Evolutionary conservation across 2,888 invertebrate species (phyloP), one percentile per base, ranked within the genome.

Genomic region (Argyresthia albistria): DNA sequence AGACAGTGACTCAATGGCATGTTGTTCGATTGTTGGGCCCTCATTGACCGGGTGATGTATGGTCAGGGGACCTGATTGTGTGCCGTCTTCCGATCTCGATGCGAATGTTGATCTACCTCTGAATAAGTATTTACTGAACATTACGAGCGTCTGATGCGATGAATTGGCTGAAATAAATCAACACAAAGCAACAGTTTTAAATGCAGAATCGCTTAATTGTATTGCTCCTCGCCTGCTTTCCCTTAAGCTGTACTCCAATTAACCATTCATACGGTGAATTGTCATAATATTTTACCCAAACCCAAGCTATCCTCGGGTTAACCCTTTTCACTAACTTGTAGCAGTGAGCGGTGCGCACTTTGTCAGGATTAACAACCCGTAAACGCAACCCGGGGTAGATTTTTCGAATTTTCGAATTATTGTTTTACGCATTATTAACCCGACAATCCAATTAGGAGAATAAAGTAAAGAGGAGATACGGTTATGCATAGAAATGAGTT

Each of bases 361-460:
- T 87, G 72, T 87, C 83, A 87, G 76, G 70, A 78, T 86, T 84
- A 84, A 87, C 80, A 80, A 67, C 72, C 76, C 87, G 81, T 82
- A 71, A 84, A 83, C 68, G 69, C 65, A 62, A 62, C 60, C 60
- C 57, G 62, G 67, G 61, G 62, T 69, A 67, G 74, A 70, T 84
- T 81, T 82, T 76, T 79, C 73, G 77, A 77, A 78, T 80, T 76
- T 71, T 67, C 72, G 77, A 53, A 51, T 52, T 52, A 83, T 83
- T 84, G 83, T 86, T 84, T 83, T 76, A 80, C 84, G 84, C 81
- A 77, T 83, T 82, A 82, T 87, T 86, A 84, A 81, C 74, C 77
- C 70, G 71, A 72, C 87, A 81, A 82, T 79, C 61, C 82, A 86
- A 87, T 87, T 84, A 84, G 73, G 71, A 71, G 75, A 76, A 77